These are phyloP conservation scores for Platynereis dumerilii DNA, from an alignment of 2,888 invertebrate species.

Conservation along the genomic window DNA sequence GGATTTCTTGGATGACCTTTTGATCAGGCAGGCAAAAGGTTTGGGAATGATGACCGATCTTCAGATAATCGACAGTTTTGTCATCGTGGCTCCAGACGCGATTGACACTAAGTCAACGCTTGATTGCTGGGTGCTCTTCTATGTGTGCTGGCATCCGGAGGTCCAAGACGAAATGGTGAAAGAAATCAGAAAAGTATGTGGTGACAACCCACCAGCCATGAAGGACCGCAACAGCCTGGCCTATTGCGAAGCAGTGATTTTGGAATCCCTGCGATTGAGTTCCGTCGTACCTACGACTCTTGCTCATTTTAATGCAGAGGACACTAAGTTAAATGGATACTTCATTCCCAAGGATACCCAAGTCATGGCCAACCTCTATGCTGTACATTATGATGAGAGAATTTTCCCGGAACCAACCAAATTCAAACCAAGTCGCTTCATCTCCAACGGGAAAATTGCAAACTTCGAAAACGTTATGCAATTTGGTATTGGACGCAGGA, in stretches of 20 bases:
- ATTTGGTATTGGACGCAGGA: constrained; percentile 49
- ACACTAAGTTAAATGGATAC: constrained; percentile 37
- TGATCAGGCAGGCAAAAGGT: too few species aligned
- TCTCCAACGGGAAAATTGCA: constrained; percentile 47
- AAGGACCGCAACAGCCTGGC: too few species aligned
- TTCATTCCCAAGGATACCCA: constrained; percentile 46
- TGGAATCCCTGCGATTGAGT: constrained; percentile 48
- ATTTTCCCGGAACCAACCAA: constrained; percentile 48
- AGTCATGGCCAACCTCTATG: constrained; percentile 52
- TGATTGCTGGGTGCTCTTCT: too few species aligned
- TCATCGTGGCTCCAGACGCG: too few species aligned
- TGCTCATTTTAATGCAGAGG: constrained; percentile 50
- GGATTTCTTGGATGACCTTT: too few species aligned
- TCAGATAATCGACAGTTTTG: too few species aligned
- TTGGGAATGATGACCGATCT: too few species aligned
- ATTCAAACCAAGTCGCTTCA: constrained; percentile 48
- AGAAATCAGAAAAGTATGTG: too few species aligned
- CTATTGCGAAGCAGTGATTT: constrained; percentile 47
- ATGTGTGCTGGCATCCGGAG: too few species aligned
- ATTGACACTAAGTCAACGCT: too few species aligned
- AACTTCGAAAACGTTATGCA: constrained; percentile 44
- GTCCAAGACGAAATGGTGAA: too few species aligned
- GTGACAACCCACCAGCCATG: too few species aligned
- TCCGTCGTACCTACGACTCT: constrained; percentile 53
- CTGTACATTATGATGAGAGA: constrained; percentile 45